Conservation (phyloP, 1,140 invertebrate species). For the Liolophura sinensis region DNA sequence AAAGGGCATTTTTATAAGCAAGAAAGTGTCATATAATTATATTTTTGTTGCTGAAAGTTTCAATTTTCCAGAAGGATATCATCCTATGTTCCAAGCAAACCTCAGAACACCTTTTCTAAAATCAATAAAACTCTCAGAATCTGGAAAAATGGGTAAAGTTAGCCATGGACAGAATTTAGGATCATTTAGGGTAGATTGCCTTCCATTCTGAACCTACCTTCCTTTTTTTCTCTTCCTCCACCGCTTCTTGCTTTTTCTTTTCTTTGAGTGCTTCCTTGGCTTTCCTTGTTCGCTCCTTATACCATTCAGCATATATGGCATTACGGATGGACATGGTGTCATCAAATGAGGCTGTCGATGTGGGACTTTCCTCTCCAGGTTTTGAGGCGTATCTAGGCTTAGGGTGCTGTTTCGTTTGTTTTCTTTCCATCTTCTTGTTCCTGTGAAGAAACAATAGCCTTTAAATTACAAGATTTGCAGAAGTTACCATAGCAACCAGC, state of each 20-base stretch:
- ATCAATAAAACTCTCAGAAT: too few relatives aligned
- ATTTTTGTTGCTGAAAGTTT: too few relatives aligned
- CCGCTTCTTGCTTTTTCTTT: slow-evolving; percentile 38
- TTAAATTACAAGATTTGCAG: not conserved
- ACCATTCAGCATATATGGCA: slow-evolving; percentile 46
- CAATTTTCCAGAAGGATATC: too few relatives aligned
- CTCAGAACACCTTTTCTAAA: too few relatives aligned
- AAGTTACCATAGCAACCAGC: not conserved
- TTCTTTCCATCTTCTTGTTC: slow-evolving; percentile 16
- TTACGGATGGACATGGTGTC: slow-evolving; percentile 37
- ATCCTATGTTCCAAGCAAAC: too few relatives aligned
- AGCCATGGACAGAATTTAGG: too few relatives aligned
- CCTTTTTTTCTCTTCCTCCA: slow-evolving; percentile 37
- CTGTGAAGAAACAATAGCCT: slow-evolving; percentile 5
- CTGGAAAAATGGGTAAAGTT: too few relatives aligned
- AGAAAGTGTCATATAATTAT: too few relatives aligned
- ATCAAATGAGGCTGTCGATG: slow-evolving; percentile 23
- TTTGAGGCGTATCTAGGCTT: slow-evolving; percentile 39
- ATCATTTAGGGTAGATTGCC: too few relatives aligned
- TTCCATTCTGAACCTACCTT: slow-evolving; percentile 20
- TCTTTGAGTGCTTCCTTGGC: slow-evolving; percentile 30
- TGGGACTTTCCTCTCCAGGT: slow-evolving; percentile 22
- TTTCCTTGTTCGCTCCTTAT: slow-evolving; percentile 26
- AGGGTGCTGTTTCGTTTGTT: slow-evolving; percentile 28
- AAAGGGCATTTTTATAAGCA: too few relatives aligned